Evolutionary conservation across 2,113 vertebrate species (phyloP), one percentile per base, ranked within the genome.

Genomic region (Motacilla tschutschensis): DNA sequence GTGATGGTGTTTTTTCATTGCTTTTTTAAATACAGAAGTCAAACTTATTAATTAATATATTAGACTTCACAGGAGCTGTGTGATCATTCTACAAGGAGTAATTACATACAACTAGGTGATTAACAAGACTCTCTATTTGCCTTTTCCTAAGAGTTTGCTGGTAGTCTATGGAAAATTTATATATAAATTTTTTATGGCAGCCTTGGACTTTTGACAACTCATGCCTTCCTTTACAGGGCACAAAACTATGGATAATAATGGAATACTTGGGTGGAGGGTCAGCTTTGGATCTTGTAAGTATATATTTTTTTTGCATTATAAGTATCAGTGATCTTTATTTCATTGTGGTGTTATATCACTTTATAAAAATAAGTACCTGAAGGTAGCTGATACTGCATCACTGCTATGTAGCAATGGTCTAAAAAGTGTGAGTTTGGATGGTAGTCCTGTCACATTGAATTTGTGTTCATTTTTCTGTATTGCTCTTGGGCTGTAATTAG

Each of bases 181-280:
- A 6, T 36, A 3, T 21, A 6, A 4, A 8, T 50, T 33, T 50
- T 69, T 72, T 16, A 19, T 62, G 59, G 28, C 31, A 71, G 14
- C 22, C 12, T 47, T 77, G 40, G n/a, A 20, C 17, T 66, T 91
- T 4, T 87, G 62, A 76, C 47, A 79, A 21, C 35, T 72, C 35
- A 22, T 22, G 14, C 22, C 18, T 93, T 86, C 41, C 21, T 92
- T 88, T 84, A 26, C 67, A 93, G 92, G 90, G 76, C 91, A 97
- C 97, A 86, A 98, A 98, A 74, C 93, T 97, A 77, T 97, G 97
- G 97, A 98, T 98, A 90, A 98, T 98, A 89, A 98, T 98, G 97
- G 97, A 97, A 71, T 98, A 97, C 69, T 95, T 97, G 65, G 97
- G 97, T 62, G 97, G 97, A 81, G 97, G 97, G 26, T 97, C 97